Base-by-base conservation (phyloP, 2,888 invertebrate species). In the Leptinotarsa juncta region DNA sequence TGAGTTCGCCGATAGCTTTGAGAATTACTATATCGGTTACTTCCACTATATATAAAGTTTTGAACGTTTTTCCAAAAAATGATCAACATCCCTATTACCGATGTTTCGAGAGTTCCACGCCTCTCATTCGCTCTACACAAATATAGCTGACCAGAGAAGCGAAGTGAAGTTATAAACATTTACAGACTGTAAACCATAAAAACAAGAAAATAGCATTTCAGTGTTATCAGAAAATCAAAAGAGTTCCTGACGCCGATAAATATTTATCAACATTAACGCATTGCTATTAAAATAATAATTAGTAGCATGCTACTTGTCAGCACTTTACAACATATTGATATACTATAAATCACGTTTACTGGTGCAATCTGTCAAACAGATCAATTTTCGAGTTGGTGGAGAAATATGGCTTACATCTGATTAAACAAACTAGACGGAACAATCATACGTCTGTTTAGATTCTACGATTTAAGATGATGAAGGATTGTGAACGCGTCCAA, bases 211-310 rank as follows among this genome's bases (percentile, higher is more conserved):
- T 70, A 71, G 70, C 68, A 76, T 77, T 75, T 73, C 71, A 71
- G 69, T 71, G 75, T 75, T 73, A 70, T 78, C 71, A 72, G 72
- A 75, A 73, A 75, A 75, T 78, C 76, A 75, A 79, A 79, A 78
- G 78, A 75, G 65, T 74, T 73, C 68, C 73, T 70, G 75, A 76
- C 73, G 73, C 53, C 60, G 65, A 76, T 78, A 79, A 79, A 79
- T 79, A 79, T 79, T 79, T 79, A 79, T 79, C 75, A 67, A 72
- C 75, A 75, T 79, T 73, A 78, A 79, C 79, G 73, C 76, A 72
- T 77, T 74, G 79, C 79, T 75, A 79, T 77, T 79, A 77, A 79
- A 78, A 79, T 76, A 79, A 78, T 79, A 79, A 79, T 79, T 79
- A 78, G 70, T 18, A 72, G 62, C 72, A 69, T 76, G 75, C 76